Conservation (phyloP, 2,888 invertebrate species). For the Drosophila fungiperda region DNA sequence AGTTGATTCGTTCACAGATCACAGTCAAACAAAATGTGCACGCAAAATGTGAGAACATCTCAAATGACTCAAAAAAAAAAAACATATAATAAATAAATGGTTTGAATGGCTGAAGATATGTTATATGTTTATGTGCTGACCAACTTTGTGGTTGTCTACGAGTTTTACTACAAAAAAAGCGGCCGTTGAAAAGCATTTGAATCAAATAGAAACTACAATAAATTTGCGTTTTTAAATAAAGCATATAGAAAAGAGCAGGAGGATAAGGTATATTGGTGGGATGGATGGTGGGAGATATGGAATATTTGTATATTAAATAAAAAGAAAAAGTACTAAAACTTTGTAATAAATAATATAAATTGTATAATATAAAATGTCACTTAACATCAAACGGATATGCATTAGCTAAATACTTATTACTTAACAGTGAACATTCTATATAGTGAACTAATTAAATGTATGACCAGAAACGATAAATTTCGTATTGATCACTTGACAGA, state of each 20-base stretch:
- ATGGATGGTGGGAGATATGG: background rate
- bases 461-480: background rate
- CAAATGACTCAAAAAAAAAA: constrained; percentile 5
- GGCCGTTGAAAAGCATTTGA: constrained; percentile 25
- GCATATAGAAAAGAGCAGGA: constrained; percentile 18
- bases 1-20: constrained; percentile 24
- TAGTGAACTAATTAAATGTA: constrained; percentile 2
- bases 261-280: background rate
- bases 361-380: background rate
- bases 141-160: constrained; percentile 13
- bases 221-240: constrained; percentile 11
- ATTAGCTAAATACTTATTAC: constrained; percentile 3
- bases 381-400: constrained; percentile 10
- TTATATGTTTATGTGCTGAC: background rate
- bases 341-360: constrained; percentile 11
- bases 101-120: constrained; percentile 7
- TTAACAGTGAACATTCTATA: constrained; percentile 21
- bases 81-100: constrained; percentile 8
- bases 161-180: constrained; percentile 24
- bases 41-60: constrained; percentile 35
- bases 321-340: background rate
- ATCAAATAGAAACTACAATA: constrained; percentile 14
- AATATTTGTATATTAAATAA: constrained; percentile 2
- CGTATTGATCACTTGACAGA: background rate
- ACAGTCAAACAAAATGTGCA: constrained; percentile 56